A percentile compares a stretch with the other conserved stretches of the same genome.
These are phyloP conservation scores for Arenicola marina DNA, from an alignment of 2,888 invertebrate genomes.

Conservation along the genomic window DNA sequence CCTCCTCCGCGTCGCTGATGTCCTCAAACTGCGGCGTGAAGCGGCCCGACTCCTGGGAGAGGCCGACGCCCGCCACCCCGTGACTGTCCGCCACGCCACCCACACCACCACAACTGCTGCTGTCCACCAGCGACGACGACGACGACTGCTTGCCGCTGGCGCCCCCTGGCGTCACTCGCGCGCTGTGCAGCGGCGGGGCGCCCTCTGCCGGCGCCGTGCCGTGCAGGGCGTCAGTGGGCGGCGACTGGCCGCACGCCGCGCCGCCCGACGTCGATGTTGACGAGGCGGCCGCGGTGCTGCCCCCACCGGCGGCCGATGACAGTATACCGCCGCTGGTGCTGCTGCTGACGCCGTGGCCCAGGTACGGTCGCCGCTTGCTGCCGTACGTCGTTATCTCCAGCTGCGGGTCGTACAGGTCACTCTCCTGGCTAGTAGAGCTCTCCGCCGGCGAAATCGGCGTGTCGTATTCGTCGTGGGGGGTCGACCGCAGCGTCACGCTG, in stretches of 20 bases:
- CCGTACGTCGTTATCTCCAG: constrained; percentile 28
- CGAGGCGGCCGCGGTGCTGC: neutral
- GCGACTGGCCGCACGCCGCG: neutral
- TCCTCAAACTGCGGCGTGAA: constrained; percentile 39
- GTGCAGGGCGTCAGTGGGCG: neutral
- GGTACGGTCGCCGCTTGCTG: constrained; percentile 4
- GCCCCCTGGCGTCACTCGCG: neutral
- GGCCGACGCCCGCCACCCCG: constrained; percentile 2
- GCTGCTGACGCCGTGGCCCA: neutral
- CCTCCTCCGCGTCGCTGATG: constrained; percentile 37
- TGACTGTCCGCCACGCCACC: neutral
- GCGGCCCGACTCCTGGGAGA: constrained; percentile 23
- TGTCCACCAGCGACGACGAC: neutral
- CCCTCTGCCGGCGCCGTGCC: neutral
- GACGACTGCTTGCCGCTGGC: neutral
- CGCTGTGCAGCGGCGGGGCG: neutral
- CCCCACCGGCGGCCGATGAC: neutral
- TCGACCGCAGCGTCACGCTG: constrained; percentile 40
- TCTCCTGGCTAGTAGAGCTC: constrained; percentile 44
- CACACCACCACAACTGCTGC: neutral
- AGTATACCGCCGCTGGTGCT: neutral
- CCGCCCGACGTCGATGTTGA: neutral
- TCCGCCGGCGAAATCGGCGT: constrained; percentile 12
- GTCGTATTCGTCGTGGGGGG: constrained; percentile 11
- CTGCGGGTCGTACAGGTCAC: constrained; percentile 45